phyloP scores from a whole-genome alignment of 37 sponge, comb jelly and placozoan species.

The Ianthella basta region DNA sequence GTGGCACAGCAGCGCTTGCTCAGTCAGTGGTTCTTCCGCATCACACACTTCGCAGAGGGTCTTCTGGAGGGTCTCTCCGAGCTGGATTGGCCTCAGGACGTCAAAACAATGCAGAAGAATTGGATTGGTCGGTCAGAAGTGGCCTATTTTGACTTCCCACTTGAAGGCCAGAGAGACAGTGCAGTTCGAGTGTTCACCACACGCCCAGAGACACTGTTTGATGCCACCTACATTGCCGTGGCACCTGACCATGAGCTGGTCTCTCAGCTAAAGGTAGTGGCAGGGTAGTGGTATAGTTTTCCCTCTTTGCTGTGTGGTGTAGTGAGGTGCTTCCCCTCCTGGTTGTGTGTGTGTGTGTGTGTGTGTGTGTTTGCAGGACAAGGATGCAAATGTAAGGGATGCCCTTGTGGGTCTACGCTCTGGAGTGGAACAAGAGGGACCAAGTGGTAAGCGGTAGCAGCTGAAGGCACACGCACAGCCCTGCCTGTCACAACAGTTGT shows the following conservation, averaged over 20 bases:
- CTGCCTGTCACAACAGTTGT: too few relatives aligned
- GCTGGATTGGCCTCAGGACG: constrained; percentile 79
- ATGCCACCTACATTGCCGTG: constrained; percentile 66
- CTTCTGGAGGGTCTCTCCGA: constrained; percentile 70
- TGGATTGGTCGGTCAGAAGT: constrained; percentile 84
- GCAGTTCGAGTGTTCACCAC: constrained; percentile 72
- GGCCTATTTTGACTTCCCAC: constrained; percentile 69
- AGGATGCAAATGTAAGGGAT: too few relatives aligned
- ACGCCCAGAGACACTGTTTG: constrained; percentile 65
- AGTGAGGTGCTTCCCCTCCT: too few relatives aligned
- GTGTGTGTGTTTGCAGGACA: too few relatives aligned
- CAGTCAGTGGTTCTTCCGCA: constrained; percentile 84
- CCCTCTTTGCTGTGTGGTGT: too few relatives aligned
- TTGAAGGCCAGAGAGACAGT: neutral
- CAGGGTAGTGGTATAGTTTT: too few relatives aligned
- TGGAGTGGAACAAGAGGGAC: neutral
- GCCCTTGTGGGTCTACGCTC: too few relatives aligned
- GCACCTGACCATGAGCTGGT: constrained; percentile 58
- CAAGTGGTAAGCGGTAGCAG: neutral
- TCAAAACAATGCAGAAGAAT: constrained; percentile 68
- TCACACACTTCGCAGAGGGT: constrained; percentile 72
- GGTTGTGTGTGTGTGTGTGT: too few relatives aligned
- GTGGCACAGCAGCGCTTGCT: constrained; percentile 69
- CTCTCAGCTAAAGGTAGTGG: neutral
- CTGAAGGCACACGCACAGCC: too few relatives aligned